phyloP scores from a whole-genome alignment of 2,888 invertebrate genomes.

The Tipula confusa region DNA sequence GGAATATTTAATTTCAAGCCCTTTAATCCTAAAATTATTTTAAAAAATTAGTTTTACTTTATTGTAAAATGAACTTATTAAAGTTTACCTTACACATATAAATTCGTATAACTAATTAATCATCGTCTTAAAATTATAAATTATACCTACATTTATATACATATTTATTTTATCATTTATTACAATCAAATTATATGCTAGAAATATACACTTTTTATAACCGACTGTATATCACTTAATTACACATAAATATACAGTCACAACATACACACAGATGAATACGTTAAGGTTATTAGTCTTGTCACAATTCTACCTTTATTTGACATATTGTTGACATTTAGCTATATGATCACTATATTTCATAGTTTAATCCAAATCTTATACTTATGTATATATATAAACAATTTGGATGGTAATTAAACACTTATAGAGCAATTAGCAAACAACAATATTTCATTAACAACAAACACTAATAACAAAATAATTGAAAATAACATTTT shows the following conservation, averaged over 20 bases:
- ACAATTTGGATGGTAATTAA: not conserved
- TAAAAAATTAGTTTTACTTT: not conserved
- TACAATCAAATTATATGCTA: not conserved
- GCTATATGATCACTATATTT: not conserved
- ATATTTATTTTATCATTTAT: not conserved
- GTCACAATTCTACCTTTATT: not conserved
- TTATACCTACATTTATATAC: not conserved
- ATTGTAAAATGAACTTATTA: not conserved
- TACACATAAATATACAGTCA: not conserved
- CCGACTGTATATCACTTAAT: not conserved
- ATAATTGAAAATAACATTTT: not conserved
- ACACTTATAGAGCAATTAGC: not conserved
- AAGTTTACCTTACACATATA: not conserved
- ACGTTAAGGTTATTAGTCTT: slow-evolving; percentile 12
- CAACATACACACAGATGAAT: not conserved
- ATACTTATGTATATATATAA: no score
- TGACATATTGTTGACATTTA: not conserved
- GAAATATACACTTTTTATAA: not conserved
- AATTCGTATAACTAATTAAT: slow-evolving; percentile 16
- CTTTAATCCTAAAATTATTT: not conserved
- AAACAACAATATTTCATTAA: not conserved
- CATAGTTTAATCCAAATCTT: not conserved
- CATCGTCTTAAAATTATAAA: slow-evolving; percentile 20
- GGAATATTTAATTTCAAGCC: no score
- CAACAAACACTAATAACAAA: not conserved